These are phyloP conservation scores for Coreius guichenoti DNA, from an alignment of 2,797 vertebrate species.

Conservation along the genomic window DNA sequence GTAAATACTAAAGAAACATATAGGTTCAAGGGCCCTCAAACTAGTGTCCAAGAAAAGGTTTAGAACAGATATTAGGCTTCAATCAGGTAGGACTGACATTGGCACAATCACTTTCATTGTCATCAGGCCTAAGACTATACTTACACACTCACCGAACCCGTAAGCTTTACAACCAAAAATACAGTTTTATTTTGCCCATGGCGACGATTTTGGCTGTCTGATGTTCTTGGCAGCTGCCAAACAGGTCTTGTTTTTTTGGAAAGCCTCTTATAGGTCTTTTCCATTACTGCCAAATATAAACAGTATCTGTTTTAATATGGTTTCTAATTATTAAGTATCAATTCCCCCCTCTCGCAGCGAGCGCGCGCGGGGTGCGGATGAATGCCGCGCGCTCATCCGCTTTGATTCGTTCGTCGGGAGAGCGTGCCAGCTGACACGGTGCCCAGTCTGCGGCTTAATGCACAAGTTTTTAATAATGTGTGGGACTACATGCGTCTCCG, in stretches of 20 bases:
- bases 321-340: constrained; percentile 82
- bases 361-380: constrained; percentile 78
- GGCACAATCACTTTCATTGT: constrained; percentile 14
- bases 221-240: constrained; percentile 79
- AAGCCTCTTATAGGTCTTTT: constrained; percentile 83
- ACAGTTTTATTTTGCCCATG: constrained; percentile 74
- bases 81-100: neutral
- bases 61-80: neutral
- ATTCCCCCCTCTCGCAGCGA: constrained; percentile 74
- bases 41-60: neutral
- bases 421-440: constrained; percentile 82
- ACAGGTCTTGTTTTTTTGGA: constrained; percentile 77
- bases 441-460: constrained; percentile 82
- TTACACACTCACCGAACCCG: neutral
- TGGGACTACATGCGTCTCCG: constrained; percentile 74
- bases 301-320: constrained; percentile 84
- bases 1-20: neutral
- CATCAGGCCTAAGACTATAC: neutral
- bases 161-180: constrained; percentile 66
- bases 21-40: neutral
- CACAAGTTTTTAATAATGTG: constrained; percentile 83
- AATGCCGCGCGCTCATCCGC: constrained; percentile 78
- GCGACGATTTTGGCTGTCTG: constrained; percentile 79
- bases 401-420: constrained; percentile 79
- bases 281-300: constrained; percentile 81